Percentiles rank a stretch among this genome's conserved stretches.
Evolutionary conservation across 2,797 vertebrate genomes (phyloP).

Genomic region (Ctenochaetus hawaiiensis): DNA sequence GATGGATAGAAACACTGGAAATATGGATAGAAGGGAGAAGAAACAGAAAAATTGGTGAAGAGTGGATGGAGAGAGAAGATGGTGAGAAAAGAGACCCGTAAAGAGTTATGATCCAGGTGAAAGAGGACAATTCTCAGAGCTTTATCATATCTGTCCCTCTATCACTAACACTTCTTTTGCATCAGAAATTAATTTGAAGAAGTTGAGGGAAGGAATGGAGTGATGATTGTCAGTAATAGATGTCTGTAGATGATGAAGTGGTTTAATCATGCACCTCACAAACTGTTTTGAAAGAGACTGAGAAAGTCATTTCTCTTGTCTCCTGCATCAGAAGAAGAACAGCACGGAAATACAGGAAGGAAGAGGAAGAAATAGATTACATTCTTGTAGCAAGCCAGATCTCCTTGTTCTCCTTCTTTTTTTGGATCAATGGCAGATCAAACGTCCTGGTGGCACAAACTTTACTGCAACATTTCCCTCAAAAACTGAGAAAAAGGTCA

Average conservation of each 20-base stretch:
- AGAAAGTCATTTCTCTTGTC: conserved; percentile 7
- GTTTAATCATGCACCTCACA: conserved; percentile 22
- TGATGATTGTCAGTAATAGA: conserved; percentile 10
- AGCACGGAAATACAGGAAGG: conserved; percentile 1
- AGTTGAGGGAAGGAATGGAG: conserved; percentile 8
- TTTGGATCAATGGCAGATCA: conserved; percentile 18
- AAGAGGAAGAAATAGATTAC: neutral
- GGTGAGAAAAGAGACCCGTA: neutral
- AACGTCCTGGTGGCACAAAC: conserved; percentile 19
- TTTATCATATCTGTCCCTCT: neutral
- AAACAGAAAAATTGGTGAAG: neutral
- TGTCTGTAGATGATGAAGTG: conserved; percentile 29
- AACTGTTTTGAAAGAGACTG: conserved; percentile 27
- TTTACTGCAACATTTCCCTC: neutral
- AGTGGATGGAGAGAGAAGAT: neutral
- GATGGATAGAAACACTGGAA: neutral
- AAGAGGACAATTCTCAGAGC: neutral
- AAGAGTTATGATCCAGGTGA: neutral
- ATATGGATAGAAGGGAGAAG: neutral
- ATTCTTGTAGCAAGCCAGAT: neutral
- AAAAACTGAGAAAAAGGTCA: conserved; percentile 14
- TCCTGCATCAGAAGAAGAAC: conserved; percentile 1
- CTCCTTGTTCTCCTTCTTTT: neutral
- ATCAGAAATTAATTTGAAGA: conserved; percentile 18
- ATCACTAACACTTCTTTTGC: neutral